Base-by-base conservation (phyloP, 1,140 invertebrate genomes). In the Megalonaias nervosa region DNA sequence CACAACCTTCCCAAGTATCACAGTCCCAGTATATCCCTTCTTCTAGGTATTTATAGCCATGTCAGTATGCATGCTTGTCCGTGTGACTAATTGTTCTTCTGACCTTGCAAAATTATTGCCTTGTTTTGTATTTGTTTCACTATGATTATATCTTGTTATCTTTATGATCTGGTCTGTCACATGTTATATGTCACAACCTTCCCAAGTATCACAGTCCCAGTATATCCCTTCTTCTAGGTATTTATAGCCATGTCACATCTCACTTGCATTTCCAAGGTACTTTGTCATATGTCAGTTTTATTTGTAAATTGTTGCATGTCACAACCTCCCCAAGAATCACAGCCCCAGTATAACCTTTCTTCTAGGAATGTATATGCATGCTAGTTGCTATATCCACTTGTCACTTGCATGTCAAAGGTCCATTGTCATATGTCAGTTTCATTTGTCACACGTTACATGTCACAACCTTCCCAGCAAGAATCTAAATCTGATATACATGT, bases 261-360 rank as follows among this genome's bases (percentile, higher is more conserved):
- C 91, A 72, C 92, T 87, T 65, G 93, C 87, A 31, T 31, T 2
- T 31, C 26, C 26, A 31, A 31, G 1, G 26, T 31, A 31, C 26
- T 31, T 31, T 31, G 26, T 26, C 1, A 2, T 26, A 26, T 26
- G 26, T 26, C 26, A 26, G 26, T 26, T 26, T 31, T 4, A 31
- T 31, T 0, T 31, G 26, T 31, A 2, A 31, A 2, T 31, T 31
- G 26, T 31, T 86, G 94, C 92, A 92, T 94, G 93, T 81, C 94
- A 26, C 87, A 85, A 65, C 84, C 82, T 58, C 56, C 74, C 13
- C 59, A 85, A 26, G 79, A 79, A 1, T 75, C 78, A 16, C 84
- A 83, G 16, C 83, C 82, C 55, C 86, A 86, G 55, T 85, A 84
- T 73, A 74, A 81, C 75, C 75, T 58, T 56, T 78, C 74, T 26